A percentile compares a stretch with the other conserved stretches of the same genome.
Conservation (phyloP, 2,797 vertebrate species). For the Lagocephalus sceleratus region DNA sequence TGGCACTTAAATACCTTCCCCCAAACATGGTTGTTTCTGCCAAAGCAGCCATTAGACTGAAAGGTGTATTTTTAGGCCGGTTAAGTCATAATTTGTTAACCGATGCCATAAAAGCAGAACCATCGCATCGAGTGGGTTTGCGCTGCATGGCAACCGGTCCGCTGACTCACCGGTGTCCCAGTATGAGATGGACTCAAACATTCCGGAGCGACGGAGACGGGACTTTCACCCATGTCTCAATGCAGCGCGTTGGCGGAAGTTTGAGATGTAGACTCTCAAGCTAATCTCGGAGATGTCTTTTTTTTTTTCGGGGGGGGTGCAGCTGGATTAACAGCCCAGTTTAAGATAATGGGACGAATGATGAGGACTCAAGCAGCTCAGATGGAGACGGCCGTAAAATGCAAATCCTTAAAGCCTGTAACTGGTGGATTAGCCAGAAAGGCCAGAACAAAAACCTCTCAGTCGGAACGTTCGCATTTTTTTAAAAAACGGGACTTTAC, state of each 20-base stretch:
- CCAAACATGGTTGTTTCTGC: too few species aligned
- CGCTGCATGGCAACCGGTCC: constrained; percentile 26
- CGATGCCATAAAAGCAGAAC: not conserved
- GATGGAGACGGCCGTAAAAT: constrained; percentile 2
- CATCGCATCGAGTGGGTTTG: constrained; percentile 41
- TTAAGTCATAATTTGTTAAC: too few species aligned
- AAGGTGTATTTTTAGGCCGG: too few species aligned
- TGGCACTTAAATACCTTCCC: too few species aligned
- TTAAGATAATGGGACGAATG: constrained; percentile 4
- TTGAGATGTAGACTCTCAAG: constrained; percentile 36
- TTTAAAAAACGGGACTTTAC: too few species aligned
- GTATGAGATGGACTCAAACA: constrained; percentile 19
- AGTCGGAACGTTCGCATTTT: not conserved
- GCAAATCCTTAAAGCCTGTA: constrained; percentile 34
- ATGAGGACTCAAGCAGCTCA: not conserved
- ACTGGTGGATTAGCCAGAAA: constrained; percentile 33
- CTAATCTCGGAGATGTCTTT: constrained; percentile 14
- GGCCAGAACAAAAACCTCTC: constrained; percentile 21
- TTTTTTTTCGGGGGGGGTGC: too few species aligned
- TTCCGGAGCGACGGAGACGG: constrained; percentile 9
- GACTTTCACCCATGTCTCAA: constrained; percentile 18
- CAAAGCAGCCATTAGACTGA: too few species aligned
- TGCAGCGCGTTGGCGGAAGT: constrained; percentile 27
- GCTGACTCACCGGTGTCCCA: constrained; percentile 38
- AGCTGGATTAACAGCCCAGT: not conserved